Conservation (phyloP, 1,140 invertebrate genomes). For the Oscheius sp. region DNA sequence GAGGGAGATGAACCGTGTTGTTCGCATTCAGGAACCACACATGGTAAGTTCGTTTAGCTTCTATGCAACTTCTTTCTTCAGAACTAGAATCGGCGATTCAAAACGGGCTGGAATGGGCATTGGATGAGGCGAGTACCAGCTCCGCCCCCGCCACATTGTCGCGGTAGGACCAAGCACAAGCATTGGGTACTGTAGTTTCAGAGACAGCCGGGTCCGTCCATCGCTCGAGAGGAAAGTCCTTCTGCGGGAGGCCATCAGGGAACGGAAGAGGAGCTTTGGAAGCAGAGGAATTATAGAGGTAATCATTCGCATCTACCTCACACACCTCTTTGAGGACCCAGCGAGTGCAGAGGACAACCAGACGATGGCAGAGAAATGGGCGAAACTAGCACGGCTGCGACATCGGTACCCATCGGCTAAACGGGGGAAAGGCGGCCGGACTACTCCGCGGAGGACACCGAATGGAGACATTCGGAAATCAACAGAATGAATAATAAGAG, state of each 20-base stretch:
- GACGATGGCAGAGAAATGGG: not conserved
- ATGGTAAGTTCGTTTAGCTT: not conserved
- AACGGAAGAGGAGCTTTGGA: not conserved
- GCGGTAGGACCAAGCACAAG: too few relatives aligned
- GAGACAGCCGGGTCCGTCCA: not conserved
- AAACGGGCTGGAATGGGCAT: not conserved
- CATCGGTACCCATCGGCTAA: not conserved
- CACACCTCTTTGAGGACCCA: not conserved
- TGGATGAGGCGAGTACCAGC: not conserved
- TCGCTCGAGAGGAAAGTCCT: not conserved
- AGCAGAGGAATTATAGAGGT: not conserved
- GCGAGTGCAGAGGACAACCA: not conserved
- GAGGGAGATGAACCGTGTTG: not conserved
- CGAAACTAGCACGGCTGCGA: not conserved
- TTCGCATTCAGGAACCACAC: not conserved
- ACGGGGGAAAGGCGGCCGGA: not conserved
- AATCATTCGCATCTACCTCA: not conserved
- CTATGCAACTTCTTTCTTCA: not conserved
- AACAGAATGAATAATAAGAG: slow-evolving; percentile 8
- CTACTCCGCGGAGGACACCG: not conserved
- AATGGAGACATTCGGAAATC: slow-evolving; percentile 5
- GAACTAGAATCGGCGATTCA: not conserved
- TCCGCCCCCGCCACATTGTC: not conserved
- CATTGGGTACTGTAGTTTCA: too few relatives aligned
- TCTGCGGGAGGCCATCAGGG: not conserved